Percentiles rank a stretch among this genome's conserved stretches.
These are phyloP conservation scores for Channa striata DNA, from an alignment of 2,797 vertebrate genomes.

Conservation along the genomic window DNA sequence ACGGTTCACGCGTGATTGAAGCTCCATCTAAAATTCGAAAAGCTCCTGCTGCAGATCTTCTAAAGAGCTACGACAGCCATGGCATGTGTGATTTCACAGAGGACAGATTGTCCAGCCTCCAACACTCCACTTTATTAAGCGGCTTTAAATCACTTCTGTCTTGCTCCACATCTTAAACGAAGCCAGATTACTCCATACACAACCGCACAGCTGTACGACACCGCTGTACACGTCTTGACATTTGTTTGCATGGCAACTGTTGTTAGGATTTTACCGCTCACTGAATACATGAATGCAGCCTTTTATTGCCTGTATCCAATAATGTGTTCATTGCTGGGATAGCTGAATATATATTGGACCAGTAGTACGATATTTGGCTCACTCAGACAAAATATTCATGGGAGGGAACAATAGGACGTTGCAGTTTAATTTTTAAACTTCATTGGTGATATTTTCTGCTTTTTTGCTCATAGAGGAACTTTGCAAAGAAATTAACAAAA, in stretches of 20 bases:
- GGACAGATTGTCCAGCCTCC: neutral
- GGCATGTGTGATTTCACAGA: neutral
- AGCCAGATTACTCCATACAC: constrained; percentile 1
- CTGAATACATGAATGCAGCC: constrained; percentile 7
- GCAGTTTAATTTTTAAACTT: too few relatives aligned
- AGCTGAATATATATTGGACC: neutral
- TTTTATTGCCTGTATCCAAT: constrained; percentile 19
- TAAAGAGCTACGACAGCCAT: too few relatives aligned
- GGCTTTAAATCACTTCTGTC: constrained; percentile 27
- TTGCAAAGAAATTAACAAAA: too few relatives aligned
- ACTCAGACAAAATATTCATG: too few relatives aligned
- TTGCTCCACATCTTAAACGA: constrained; percentile 6
- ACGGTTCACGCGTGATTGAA: too few relatives aligned
- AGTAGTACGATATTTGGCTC: too few relatives aligned
- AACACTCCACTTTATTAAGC: constrained; percentile 9
- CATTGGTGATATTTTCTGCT: too few relatives aligned
- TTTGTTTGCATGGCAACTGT: constrained; percentile 38
- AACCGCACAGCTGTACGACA: constrained; percentile 19
- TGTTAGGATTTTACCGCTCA: constrained; percentile 34
- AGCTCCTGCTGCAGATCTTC: too few relatives aligned
- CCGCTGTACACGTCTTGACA: constrained; percentile 16
- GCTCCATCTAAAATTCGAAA: too few relatives aligned
- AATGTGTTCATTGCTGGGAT: too few relatives aligned
- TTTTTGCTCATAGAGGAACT: too few relatives aligned
- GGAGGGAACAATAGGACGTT: too few relatives aligned